These are phyloP conservation scores for Peromyscus aztecus DNA, from an alignment of 2,797 vertebrate species.

Conservation along the genomic window DNA sequence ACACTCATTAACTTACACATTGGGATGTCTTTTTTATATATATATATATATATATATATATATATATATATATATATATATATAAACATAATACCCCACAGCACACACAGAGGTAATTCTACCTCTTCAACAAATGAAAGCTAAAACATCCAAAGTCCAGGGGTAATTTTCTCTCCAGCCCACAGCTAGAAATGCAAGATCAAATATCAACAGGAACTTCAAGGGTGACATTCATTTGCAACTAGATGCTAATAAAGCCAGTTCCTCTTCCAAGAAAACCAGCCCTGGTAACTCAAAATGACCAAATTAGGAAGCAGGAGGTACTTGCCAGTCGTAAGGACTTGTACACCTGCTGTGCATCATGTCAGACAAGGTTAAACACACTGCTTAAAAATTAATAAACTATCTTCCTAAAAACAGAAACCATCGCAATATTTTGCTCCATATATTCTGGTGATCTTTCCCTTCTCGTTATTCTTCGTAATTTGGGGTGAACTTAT, in stretches of 20 bases:
- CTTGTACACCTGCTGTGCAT: not conserved
- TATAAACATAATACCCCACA: slow-evolving; percentile 54
- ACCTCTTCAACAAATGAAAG: slow-evolving; percentile 64
- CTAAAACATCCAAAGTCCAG: slow-evolving; percentile 73
- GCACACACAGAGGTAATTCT: slow-evolving; percentile 64
- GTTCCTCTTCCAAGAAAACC: slow-evolving; percentile 72
- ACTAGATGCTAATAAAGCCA: slow-evolving; percentile 74
- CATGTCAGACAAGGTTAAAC: slow-evolving; percentile 48
- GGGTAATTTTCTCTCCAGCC: slow-evolving; percentile 79
- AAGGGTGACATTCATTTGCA: slow-evolving; percentile 78
- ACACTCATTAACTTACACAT: not conserved
- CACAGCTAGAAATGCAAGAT: slow-evolving; percentile 78
- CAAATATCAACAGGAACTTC: slow-evolving; percentile 68
- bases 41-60: slow-evolving; percentile 54
- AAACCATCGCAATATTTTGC: slow-evolving; percentile 12
- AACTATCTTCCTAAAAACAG: slow-evolving; percentile 39
- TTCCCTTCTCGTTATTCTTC: slow-evolving; percentile 61
- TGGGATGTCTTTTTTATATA: slow-evolving; percentile 64
- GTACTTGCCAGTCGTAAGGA: not conserved
- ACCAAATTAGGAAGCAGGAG: slow-evolving; percentile 60
- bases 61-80: slow-evolving; percentile 72
- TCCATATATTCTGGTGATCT: slow-evolving; percentile 7
- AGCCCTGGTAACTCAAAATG: slow-evolving; percentile 64
- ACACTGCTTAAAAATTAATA: slow-evolving; percentile 69
- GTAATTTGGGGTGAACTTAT: not conserved